Evolutionary conservation across 2,888 invertebrate genomes (phyloP).

Genomic region (Nemapogon koenigi): DNA sequence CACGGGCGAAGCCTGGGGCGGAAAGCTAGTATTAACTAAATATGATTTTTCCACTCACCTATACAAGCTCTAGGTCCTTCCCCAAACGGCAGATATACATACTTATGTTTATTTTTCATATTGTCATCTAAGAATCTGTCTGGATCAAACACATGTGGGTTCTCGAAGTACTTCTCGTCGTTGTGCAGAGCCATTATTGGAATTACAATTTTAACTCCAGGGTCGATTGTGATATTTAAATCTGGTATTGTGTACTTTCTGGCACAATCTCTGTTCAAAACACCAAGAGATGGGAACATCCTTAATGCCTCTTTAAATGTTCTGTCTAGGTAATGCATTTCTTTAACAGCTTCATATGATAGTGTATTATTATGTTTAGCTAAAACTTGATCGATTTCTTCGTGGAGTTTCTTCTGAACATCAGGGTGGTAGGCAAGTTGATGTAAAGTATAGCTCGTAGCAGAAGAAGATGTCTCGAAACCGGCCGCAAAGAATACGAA

Average conservation of each 20-base stretch:
- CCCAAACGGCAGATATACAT: constrained; percentile 19
- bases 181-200: constrained; percentile 16
- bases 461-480: constrained; percentile 23
- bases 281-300: constrained; percentile 18
- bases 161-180: constrained; percentile 16
- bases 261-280: constrained; percentile 15
- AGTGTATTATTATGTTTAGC: constrained; percentile 15
- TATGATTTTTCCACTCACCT: too few species aligned
- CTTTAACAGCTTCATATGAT: constrained; percentile 16
- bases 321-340: constrained; percentile 16
- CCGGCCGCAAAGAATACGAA: constrained; percentile 24
- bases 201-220: constrained; percentile 14
- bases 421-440: constrained; percentile 25
- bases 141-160: constrained; percentile 15
- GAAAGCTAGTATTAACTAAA: too few species aligned
- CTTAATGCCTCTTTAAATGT: constrained; percentile 20
- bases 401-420: constrained; percentile 22
- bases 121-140: constrained; percentile 9
- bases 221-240: constrained; percentile 14
- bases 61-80: constrained; percentile 16
- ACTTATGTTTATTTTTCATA: constrained; percentile 14
- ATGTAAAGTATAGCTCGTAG: constrained; percentile 27
- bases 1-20: too few species aligned
- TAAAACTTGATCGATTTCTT: constrained; percentile 23
- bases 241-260: constrained; percentile 16